Evolutionary conservation across 2,797 vertebrate species (phyloP), one percentile per base, ranked within the genome.

Genomic region (Bothrops alternatus): DNA sequence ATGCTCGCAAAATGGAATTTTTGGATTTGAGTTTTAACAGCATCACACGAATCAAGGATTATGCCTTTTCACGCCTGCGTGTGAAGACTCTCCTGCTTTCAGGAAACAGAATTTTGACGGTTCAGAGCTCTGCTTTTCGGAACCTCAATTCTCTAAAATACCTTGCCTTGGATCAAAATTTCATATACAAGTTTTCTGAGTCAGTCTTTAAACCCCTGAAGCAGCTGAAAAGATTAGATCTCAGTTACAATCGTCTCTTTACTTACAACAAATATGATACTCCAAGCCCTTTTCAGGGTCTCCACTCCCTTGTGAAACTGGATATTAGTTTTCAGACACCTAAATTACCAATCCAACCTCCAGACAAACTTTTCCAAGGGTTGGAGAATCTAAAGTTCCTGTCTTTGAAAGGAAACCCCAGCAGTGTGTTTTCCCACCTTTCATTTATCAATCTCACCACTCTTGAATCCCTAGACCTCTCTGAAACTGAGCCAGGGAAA

Each of bases 1-100:
- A 87, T 32, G 47, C 96, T 60, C 8, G 16, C 14, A 93, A 91
- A 56, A 92, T 96, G 2, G 91, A 58, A 20, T 82, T 53, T 25
- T 47, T 96, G 78, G 93, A 95, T 90, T 25, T 96, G 14, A 90
- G 87, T 3, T 95, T 94, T 0, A 96, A 95, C 63, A 94, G 88
- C 58, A 91, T 96, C 50, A 90, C 87, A 56, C 6, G 53, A 37
- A 8, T 96, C 78, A 95, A 91, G 82, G 1, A 3, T 3, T 69
- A 6, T 2, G 73, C 94, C 55, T 95, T 96, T 92, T 0, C 2
- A n/a, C 94, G 96, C 6, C 37, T n/a, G 0, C 91, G 28, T 2
- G 28, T 96, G 47, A 60, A 90, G 32, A 94, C 86, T 3, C 93
- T 96, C 8, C 55, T 95, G 86, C 92, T 96, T 60, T 93, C 95